Evolutionary conservation across 2,113 vertebrate species (phyloP).

Genomic region (Lampris megalopsis): DNA sequence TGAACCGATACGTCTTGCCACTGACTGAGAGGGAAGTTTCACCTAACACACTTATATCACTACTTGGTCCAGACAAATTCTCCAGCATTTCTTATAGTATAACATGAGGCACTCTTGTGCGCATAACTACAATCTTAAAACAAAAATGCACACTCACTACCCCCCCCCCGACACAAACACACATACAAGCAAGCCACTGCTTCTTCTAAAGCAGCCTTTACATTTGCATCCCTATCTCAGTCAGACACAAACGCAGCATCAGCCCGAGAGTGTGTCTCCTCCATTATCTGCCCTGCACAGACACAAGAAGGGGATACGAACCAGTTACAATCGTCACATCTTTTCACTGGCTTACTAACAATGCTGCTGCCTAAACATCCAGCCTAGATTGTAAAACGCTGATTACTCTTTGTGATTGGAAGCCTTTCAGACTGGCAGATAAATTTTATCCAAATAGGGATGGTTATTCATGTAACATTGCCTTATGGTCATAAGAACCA

Average conservation of each 20-base stretch:
- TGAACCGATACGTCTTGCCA: conserved; percentile 45
- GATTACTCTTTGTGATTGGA: conserved; percentile 32
- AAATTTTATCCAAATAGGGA: conserved; percentile 17
- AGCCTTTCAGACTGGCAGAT: conserved; percentile 14
- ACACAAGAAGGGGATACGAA: conserved; percentile 52
- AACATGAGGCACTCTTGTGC: not conserved
- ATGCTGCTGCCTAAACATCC: conserved; percentile 41
- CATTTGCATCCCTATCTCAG: conserved; percentile 50
- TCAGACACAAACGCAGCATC: conserved; percentile 13
- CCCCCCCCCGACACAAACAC: not conserved
- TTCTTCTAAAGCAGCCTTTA: conserved; percentile 11
- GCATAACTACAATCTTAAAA: conserved; percentile 1
- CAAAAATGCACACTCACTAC: conserved; percentile 28
- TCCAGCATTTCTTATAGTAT: conserved; percentile 5
- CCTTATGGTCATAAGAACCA: conserved; percentile 55
- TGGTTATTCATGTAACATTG: conserved; percentile 58
- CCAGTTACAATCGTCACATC: conserved; percentile 44
- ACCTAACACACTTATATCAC: conserved; percentile 1
- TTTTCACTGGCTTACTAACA: conserved; percentile 43
- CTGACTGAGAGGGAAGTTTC: conserved; percentile 33
- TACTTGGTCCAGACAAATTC: conserved; percentile 4
- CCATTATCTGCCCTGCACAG: conserved; percentile 69
- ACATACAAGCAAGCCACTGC: not conserved
- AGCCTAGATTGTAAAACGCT: conserved; percentile 27
- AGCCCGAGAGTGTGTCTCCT: conserved; percentile 41